Conservation (phyloP, 1,140 invertebrate species). For the Cardiocondyla obscurior region DNA sequence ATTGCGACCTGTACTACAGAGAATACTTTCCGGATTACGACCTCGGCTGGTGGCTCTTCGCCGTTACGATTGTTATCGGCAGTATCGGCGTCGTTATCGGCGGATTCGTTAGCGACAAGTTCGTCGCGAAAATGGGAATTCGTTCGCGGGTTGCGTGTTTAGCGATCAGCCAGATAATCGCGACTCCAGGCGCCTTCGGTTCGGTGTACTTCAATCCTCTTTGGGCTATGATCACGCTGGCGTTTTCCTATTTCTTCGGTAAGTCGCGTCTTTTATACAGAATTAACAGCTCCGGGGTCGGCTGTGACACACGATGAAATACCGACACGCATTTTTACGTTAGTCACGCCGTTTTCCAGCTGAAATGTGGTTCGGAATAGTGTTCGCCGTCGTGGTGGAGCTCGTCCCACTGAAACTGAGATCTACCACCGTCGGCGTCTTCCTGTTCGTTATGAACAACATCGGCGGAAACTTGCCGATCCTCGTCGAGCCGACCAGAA, state of each 20-base stretch:
- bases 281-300: background rate
- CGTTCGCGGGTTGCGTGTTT: slow-evolving; percentile 93
- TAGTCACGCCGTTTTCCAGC: slow-evolving; percentile 83
- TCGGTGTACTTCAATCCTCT: slow-evolving; percentile 93
- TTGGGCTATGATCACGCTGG: slow-evolving; percentile 93
- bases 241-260: slow-evolving; percentile 94
- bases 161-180: slow-evolving; percentile 92
- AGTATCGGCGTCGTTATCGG: slow-evolving; percentile 94
- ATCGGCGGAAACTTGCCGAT: slow-evolving; percentile 96
- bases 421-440: slow-evolving; percentile 93
- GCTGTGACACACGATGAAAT: background rate
- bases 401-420: slow-evolving; percentile 92
- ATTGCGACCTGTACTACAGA: slow-evolving; percentile 94
- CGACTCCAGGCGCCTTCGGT: slow-evolving; percentile 94
- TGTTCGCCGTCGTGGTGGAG: slow-evolving; percentile 94
- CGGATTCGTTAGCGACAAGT: slow-evolving; percentile 94
- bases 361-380: slow-evolving; percentile 97
- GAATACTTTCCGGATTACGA: slow-evolving; percentile 94
- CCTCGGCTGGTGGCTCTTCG: slow-evolving; percentile 94
- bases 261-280: slow-evolving; percentile 66
- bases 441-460: slow-evolving; percentile 96
- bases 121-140: slow-evolving; percentile 94
- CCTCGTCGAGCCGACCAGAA: slow-evolving; percentile 92
- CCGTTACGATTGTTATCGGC: slow-evolving; percentile 93
- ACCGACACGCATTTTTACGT: background rate